phyloP scores from a whole-genome alignment of 2,888 invertebrate genomes.

The Synergus laeviventris region DNA sequence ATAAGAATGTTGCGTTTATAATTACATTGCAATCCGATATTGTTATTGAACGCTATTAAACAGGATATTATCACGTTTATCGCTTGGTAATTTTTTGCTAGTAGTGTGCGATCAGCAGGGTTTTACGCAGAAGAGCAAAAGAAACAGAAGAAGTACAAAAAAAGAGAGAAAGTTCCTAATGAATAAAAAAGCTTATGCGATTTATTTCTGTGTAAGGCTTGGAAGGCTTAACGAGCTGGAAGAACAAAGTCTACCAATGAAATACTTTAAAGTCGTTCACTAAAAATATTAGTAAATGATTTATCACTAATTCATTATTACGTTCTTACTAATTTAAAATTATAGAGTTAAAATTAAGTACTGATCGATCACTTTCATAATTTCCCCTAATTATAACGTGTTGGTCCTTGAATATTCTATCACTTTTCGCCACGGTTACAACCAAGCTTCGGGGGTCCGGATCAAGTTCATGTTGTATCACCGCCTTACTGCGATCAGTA shows the following conservation, averaged over 20 bases:
- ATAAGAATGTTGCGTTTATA: slow-evolving; percentile 36
- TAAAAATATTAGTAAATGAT: background rate
- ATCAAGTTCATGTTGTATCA: background rate
- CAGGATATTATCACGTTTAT: slow-evolving; percentile 21
- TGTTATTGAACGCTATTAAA: slow-evolving; percentile 7
- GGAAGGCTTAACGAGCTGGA: background rate
- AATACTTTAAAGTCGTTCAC: background rate
- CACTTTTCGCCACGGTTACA: slow-evolving; percentile 22
- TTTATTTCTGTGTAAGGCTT: background rate
- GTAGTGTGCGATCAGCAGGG: background rate
- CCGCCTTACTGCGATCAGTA: slow-evolving; percentile 9
- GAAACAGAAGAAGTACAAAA: background rate
- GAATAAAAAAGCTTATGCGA: background rate
- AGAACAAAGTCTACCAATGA: background rate
- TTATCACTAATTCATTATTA: background rate
- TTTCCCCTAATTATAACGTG: slow-evolving; percentile 40
- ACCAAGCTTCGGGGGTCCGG: background rate
- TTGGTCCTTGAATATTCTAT: slow-evolving; percentile 33
- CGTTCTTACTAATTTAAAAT: background rate
- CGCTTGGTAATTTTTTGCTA: slow-evolving; percentile 7
- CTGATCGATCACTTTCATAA: slow-evolving; percentile 29
- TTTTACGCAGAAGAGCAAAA: background rate
- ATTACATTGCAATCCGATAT: background rate
- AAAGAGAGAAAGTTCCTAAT: background rate
- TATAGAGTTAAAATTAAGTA: slow-evolving; percentile 6